A percentile compares a stretch with the other conserved stretches of the same genome.
These are phyloP conservation scores for Diadema setosum DNA, from an alignment of 35 echinoderm and acorn worm species.

Conservation along the genomic window DNA sequence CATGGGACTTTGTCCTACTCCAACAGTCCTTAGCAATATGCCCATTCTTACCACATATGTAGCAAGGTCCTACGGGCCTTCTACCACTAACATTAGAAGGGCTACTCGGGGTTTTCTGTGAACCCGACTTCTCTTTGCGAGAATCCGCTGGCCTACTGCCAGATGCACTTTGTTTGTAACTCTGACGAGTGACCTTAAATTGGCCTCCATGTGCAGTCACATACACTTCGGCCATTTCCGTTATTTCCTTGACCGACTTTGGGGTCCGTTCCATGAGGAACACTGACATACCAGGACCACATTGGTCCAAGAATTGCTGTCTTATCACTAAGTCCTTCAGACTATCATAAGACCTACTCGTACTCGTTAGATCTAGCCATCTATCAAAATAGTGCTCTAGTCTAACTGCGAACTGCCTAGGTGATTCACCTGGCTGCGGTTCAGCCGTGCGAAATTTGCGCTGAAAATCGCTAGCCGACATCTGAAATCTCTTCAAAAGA, in stretches of 20 bases:
- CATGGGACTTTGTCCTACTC: background rate
- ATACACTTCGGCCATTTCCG: slow-evolving; percentile 44
- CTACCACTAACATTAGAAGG: too few relatives aligned
- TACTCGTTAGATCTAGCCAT: slow-evolving; percentile 22
- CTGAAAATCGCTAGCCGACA: slow-evolving; percentile 35
- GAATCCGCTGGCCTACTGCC: background rate
- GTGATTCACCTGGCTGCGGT: slow-evolving; percentile 11
- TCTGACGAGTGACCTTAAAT: background rate
- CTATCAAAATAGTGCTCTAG: background rate
- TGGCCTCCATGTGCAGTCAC: slow-evolving; percentile 27
- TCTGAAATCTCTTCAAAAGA: slow-evolving; percentile 45
- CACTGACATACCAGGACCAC: slow-evolving; percentile 17
- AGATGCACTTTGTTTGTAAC: background rate
- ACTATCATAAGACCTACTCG: background rate
- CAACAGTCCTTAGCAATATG: background rate
- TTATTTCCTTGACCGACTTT: background rate
- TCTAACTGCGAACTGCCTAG: slow-evolving; percentile 24
- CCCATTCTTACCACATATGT: too few relatives aligned
- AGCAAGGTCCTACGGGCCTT: too few relatives aligned
- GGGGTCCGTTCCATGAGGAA: slow-evolving; percentile 53
- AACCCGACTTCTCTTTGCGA: background rate
- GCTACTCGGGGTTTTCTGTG: background rate
- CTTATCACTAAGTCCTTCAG: slow-evolving; percentile 46
- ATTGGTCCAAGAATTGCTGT: slow-evolving; percentile 43
- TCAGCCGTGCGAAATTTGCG: slow-evolving; percentile 10